Evolutionary conservation across 1,140 invertebrate species (phyloP), one percentile per base, ranked within the genome.

Genomic region (Ceratina japonica): DNA sequence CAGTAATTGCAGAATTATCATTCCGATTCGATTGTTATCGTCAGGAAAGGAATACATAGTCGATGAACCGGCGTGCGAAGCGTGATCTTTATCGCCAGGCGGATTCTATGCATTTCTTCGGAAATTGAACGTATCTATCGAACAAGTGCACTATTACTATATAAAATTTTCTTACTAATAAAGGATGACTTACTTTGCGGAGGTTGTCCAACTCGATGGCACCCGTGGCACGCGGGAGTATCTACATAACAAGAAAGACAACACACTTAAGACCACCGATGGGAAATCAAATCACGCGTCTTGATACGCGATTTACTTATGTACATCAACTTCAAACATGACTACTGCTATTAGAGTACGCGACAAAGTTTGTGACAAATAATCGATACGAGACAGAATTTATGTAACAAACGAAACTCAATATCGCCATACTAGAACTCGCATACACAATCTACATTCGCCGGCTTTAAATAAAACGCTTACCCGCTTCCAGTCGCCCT

Each of bases 181-280:
- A 70, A 70, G 13, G 3, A 70, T 54, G 59, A 82, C 83, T 86
- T 80, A 90, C 90, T 82, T 88, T 90, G 70, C 87, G 87, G 20
- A 91, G 86, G 62, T 84, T 85, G 54, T 89, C 87, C 75, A 90
- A 22, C 70, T 91, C 90, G 20, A 75, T 76, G 5, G 27, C 52
- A 10, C 88, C 86, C 22, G 73, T 7, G 18, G 78, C n/a, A 22
- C 78, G 62, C 37, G 66, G 81, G 27, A 70, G 51, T 44, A 18
- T 37, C 86, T 87, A 37, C 56, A 75, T 82, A 77, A 80, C 63
- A 72, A 37, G 13, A 77, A 71, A 52, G 0, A 22, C 7, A 22
- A 52, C 27, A 31, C 27, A 1, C 5, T 1, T 72, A n/a, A 59
- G 7, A 20, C 5, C 31, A 15, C 24, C 10, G 3, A 24, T 24